Evolutionary conservation across 2,113 vertebrate species (phyloP).

Genomic region (Podiceps cristatus): DNA sequence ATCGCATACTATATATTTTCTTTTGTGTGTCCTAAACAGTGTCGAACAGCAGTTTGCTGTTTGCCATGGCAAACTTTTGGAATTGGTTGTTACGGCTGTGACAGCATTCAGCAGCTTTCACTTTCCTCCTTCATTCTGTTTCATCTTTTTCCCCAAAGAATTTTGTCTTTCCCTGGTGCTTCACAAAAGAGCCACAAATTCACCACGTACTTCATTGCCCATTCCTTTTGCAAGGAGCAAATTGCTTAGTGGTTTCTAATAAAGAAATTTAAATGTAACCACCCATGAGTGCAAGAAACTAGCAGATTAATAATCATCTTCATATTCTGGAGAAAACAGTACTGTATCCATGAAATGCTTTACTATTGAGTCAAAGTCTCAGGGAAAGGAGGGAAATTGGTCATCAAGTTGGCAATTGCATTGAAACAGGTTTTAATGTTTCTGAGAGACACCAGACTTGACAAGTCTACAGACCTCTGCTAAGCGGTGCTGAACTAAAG

Average conservation of each 20-base stretch:
- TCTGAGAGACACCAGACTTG: not conserved
- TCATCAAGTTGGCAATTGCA: not conserved
- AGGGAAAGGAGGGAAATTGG: not conserved
- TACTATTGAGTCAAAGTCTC: not conserved
- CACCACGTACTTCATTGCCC: not conserved
- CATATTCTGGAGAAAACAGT: not conserved
- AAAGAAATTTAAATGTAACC: not conserved
- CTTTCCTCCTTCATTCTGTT: not conserved
- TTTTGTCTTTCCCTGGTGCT: not conserved
- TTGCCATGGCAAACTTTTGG: not conserved
- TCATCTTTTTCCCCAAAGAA: not conserved
- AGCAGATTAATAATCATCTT: not conserved
- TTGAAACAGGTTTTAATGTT: not conserved
- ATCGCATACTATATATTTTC: not conserved
- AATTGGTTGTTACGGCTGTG: not conserved
- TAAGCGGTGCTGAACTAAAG: not conserved
- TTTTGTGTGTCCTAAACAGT: not conserved
- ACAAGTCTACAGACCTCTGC: not conserved
- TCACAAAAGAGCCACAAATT: slow-evolving; percentile 16
- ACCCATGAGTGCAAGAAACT: not conserved
- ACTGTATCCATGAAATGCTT: not conserved
- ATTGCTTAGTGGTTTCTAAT: not conserved
- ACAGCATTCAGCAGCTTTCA: not conserved
- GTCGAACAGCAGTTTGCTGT: not conserved
- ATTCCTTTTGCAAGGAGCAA: slow-evolving; percentile 10